phyloP scores from a whole-genome alignment of 2,113 vertebrate species.

The Phrynosoma blainvillii region DNA sequence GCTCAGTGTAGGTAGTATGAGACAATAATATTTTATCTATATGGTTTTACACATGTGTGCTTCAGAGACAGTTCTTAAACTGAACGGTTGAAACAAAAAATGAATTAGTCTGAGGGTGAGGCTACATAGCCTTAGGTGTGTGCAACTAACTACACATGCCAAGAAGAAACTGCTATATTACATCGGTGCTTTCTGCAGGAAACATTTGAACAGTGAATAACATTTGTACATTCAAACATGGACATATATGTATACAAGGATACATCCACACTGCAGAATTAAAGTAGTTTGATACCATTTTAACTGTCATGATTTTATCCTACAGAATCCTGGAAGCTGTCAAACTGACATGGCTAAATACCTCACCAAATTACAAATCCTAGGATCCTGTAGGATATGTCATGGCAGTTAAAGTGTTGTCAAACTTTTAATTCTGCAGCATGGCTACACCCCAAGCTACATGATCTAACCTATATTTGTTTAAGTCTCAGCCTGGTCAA shows the following conservation, averaged over 20 bases:
- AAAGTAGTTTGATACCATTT: no score
- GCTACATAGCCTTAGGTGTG: neutral
- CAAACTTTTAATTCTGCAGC: no score
- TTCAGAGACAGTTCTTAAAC: conserved; percentile 56
- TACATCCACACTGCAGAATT: no score
- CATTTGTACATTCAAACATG: neutral
- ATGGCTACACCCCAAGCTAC: no score
- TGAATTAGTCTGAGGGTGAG: neutral
- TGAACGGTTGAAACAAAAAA: conserved; percentile 22
- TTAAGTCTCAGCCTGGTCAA: no score
- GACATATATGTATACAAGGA: neutral
- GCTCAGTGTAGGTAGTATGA: conserved; percentile 52
- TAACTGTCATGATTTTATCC: neutral
- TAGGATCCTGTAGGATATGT: no score
- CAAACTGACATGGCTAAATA: no score
- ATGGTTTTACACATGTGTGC: conserved; percentile 48
- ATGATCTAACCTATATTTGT: no score
- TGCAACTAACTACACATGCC: neutral
- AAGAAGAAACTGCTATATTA: neutral
- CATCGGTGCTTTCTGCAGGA: neutral
- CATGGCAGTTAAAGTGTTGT: no score
- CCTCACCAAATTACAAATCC: no score
- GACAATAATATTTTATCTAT: conserved; percentile 65
- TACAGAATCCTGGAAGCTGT: no score
- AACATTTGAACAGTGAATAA: neutral